phyloP scores from a whole-genome alignment of 2,888 invertebrate species.

The Resseliella maxima region DNA sequence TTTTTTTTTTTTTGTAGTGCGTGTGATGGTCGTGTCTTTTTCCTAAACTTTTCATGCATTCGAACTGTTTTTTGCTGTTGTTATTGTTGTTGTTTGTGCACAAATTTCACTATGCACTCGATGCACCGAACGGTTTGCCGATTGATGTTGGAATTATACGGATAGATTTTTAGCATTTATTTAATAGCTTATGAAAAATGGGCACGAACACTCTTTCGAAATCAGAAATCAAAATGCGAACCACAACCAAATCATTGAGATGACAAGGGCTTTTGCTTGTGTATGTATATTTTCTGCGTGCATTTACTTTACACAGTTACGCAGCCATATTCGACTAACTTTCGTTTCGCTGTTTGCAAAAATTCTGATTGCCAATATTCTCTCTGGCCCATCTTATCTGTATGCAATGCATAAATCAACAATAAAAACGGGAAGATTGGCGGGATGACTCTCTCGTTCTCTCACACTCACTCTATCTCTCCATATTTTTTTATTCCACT shows the following conservation, averaged over 20 bases:
- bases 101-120: too few relatives aligned
- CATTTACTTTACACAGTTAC: neutral
- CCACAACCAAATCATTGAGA: conserved; percentile 9
- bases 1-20: too few relatives aligned
- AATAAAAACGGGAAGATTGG: conserved; percentile 30
- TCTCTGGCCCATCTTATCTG: conserved; percentile 12
- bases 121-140: neutral
- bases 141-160: conserved; percentile 35
- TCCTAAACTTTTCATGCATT: conserved; percentile 25
- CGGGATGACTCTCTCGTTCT: neutral
- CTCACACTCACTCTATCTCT: neutral
- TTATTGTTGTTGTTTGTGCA: neutral
- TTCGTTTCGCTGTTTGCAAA: neutral
- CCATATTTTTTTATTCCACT: too few relatives aligned
- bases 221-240: neutral
- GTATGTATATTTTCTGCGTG: neutral
- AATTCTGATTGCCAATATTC: neutral
- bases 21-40: neutral
- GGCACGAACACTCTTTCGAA: neutral
- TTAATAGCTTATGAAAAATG: conserved; percentile 35
- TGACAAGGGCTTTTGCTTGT: conserved; percentile 5
- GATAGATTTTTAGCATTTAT: conserved; percentile 41
- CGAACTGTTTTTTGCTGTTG: neutral
- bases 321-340: neutral
- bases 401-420: conserved; percentile 43